Evolutionary conservation across 2,888 invertebrate genomes (phyloP).

Genomic region (Boloria selene): DNA sequence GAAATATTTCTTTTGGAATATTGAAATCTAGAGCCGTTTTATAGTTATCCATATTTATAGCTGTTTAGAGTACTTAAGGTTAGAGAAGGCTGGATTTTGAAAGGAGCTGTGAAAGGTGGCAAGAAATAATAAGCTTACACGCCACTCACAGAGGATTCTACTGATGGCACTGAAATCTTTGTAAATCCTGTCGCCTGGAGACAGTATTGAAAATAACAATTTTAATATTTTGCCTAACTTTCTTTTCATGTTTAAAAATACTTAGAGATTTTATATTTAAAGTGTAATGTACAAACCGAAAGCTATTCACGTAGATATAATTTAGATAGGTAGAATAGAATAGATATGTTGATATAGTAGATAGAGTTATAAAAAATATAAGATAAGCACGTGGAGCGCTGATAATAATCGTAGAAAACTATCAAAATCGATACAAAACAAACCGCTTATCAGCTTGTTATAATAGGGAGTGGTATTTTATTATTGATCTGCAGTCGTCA

Average conservation of each 20-base stretch:
- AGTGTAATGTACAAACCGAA: no score
- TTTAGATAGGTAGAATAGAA: no score
- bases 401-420: constrained; percentile 20
- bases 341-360: not conserved
- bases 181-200: constrained; percentile 2
- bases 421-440: constrained; percentile 36
- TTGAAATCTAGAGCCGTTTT: no score
- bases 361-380: constrained; percentile 10
- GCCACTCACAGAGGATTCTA: constrained; percentile 29
- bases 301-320: no score
- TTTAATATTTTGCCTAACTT: no score
- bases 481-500: constrained; percentile 41
- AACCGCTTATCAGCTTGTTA: constrained; percentile 35
- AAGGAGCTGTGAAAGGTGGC: constrained; percentile 27
- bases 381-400: constrained; percentile 14
- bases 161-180: constrained; percentile 28
- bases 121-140: constrained; percentile 32
- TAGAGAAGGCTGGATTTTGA: constrained; percentile 25
- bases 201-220: no score
- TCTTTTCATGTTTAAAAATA: no score
- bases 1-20: no score
- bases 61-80: constrained; percentile 19
- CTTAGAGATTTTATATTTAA: no score
- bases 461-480: constrained; percentile 35
- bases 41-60: not conserved